Evolutionary conservation across 2,888 invertebrate species (phyloP), one percentile per base, ranked within the genome.

Genomic region (Antitype chi): DNA sequence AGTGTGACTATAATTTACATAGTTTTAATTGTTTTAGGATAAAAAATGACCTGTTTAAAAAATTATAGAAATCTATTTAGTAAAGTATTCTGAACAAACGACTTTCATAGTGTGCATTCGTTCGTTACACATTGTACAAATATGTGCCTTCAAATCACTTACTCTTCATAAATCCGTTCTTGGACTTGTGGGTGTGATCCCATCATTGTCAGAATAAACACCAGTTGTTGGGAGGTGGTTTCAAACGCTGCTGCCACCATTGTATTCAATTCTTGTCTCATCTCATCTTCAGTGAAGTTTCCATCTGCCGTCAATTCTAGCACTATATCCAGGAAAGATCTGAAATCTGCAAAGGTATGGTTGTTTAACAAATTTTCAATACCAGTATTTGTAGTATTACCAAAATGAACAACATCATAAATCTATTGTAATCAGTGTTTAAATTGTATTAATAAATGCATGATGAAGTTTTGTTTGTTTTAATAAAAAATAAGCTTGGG

Each of bases 141-240:
- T n/a, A n/a, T n/a, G n/a, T n/a, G n/a, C n/a, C n/a, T n/a, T n/a
- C n/a, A n/a, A n/a, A n/a, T 5, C 38, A 76, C 75, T 76, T 76
- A 76, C 76, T 76, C 76, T 43, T 76, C 43, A 66, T n/a, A 76
- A 32, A 76, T n/a, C 20, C n/a, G 15, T n/a, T 68, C 76, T 62
- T 77, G 76, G 2, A 68, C 76, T 43, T 77, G 28, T 13, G 76
- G 60, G 47, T 77, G 17, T 20, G 76, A 76, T 20, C 76, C 76
- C 1, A 76, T 49, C 74, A 76, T 74, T 3, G 76, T 76, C 9
- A 76, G 57, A 9, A 76, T 64, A 25, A 74, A 76, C 13, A 74
- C 74, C 13, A 76, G 57, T 38, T 76, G 75, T n/a, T 76, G 74
- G 32, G 75, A 76, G 8, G 74, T 76, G 6, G 75, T 76, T 74